Evolutionary conservation across 2,113 vertebrate genomes (phyloP).

Genomic region (Furnarius figulus): DNA sequence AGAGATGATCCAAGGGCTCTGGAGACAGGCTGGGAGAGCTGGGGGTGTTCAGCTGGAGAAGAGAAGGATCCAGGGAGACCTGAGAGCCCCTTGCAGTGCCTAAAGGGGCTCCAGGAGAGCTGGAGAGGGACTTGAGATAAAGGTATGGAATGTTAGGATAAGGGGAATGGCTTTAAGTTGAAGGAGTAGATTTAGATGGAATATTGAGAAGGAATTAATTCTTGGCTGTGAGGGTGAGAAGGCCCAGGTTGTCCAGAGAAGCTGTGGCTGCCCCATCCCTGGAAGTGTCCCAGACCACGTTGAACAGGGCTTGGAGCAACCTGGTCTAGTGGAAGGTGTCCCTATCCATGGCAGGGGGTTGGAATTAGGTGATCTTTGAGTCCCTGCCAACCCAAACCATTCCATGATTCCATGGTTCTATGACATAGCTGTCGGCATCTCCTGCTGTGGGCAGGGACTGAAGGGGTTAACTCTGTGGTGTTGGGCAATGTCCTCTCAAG

Average conservation of each 20-base stretch:
- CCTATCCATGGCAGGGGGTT: no score
- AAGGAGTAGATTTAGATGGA: background rate
- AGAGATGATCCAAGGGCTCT: background rate
- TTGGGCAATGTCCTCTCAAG: background rate
- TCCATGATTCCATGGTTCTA: background rate
- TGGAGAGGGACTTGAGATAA: background rate
- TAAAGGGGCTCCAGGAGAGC: background rate
- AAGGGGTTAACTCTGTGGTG: background rate
- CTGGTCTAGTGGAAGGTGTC: background rate
- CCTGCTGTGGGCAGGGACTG: background rate
- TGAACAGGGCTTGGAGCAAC: background rate
- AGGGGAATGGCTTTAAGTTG: background rate
- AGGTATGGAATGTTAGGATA: background rate
- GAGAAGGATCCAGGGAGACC: background rate
- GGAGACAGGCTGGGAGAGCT: background rate
- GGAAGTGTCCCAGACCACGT: background rate
- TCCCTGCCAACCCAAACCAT: background rate
- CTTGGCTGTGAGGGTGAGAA: background rate
- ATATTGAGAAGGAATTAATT: background rate
- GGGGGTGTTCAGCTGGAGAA: background rate
- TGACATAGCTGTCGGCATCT: background rate
- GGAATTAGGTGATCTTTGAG: background rate
- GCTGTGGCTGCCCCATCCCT: background rate
- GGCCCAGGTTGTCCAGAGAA: accelerated
- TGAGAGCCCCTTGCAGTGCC: background rate